Evolutionary conservation across 2,113 vertebrate genomes (phyloP), one percentile per base, ranked within the genome.

Genomic region (Origma solitaria): DNA sequence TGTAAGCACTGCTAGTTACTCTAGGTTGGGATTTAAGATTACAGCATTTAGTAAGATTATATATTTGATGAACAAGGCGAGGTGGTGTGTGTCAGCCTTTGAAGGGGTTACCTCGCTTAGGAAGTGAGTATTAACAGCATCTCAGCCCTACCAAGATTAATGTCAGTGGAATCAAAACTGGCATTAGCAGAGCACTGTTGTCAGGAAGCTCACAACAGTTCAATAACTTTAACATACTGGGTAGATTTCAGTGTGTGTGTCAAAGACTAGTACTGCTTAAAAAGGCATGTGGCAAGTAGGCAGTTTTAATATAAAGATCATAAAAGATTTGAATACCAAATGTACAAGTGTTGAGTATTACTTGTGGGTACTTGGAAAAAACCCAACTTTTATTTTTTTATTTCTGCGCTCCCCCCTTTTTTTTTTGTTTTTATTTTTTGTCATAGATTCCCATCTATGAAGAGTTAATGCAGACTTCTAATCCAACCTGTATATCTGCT

Each of bases 31-130:
- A 97, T 97, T 97, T 95, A 96, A 97, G 97, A 98, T 98, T 97
- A 97, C 96, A 94, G 97, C 94, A 97, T 95, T 97, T 97, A 97
- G 96, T 95, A 97, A 97, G 97, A 96, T 97, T 97, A 97, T 94
- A 95, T 87, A 94, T 97, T 96, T 97, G 97, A 95, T 94, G 95
- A 96, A 96, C 97, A 96, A 91, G 94, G 88, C 78, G 88, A 97
- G 96, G 94, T 92, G 96, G 92, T 95, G 88, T 54, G 91, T 90
- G 86, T 89, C 96, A 96, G 87, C 88, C 68, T 81, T 65, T 94
- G 92, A 95, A 96, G 88, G 95, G 96, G 96, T 94, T 95, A 87
- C 95, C 94, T 94, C 85, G 88, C 77, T 93, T 93, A 92, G 95
- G 89, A 94, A 96, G 83, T 84, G 71, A 94, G 97, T 95, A 97